Evolutionary conservation across 2,888 invertebrate species (phyloP).

Genomic region (Himalopsyche kuldschensis): DNA sequence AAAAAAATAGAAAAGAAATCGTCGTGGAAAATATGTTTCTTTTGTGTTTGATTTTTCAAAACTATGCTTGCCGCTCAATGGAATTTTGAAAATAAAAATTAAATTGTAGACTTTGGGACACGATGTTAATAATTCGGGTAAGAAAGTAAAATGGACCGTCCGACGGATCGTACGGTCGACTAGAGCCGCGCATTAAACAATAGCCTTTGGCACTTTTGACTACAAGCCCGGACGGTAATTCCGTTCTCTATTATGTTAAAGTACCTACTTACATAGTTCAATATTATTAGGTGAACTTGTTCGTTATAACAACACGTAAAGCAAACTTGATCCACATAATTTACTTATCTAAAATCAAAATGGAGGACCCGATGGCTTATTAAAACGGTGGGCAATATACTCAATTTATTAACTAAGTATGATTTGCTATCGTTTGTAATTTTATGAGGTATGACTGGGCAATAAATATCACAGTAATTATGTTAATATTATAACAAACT

Average conservation of each 20-base stretch:
- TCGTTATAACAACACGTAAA: not conserved
- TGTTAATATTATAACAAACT: no score
- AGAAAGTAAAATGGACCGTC: not conserved
- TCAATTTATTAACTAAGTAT: not conserved
- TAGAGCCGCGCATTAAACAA: slow-evolving; percentile 1
- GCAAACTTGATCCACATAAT: not conserved
- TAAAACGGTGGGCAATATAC: not conserved
- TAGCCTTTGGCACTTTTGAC: not conserved
- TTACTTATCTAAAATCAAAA: not conserved
- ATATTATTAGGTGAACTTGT: not conserved
- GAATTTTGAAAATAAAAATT: not conserved
- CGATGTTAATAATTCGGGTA: not conserved
- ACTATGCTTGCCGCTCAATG: no score
- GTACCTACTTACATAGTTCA: not conserved
- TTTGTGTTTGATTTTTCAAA: no score
- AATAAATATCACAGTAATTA: no score
- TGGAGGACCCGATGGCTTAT: not conserved
- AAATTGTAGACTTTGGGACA: not conserved
- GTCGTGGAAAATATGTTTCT: no score
- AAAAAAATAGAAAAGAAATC: no score
- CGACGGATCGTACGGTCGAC: not conserved
- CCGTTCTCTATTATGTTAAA: not conserved
- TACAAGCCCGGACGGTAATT: not conserved
- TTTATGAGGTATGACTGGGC: no score
- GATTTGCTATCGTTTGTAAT: not conserved